Percentiles rank a stretch among this genome's conserved stretches.
phyloP scores from a whole-genome alignment of 92 coral and sea anemone species.

The Bergia puertoricense region DNA sequence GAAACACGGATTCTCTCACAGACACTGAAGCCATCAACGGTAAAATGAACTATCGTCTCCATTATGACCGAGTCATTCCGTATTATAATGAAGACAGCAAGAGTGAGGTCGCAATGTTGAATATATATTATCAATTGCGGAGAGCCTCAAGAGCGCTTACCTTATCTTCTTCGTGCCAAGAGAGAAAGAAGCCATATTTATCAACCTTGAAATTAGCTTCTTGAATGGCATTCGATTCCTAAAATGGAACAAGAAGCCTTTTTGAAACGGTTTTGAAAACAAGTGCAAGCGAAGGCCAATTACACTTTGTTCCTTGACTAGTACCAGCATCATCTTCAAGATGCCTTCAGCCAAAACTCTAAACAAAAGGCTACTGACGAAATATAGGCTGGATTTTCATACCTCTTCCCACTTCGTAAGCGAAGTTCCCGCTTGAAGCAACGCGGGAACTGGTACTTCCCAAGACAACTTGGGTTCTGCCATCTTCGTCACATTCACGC shows the following conservation, averaged over 20 bases:
- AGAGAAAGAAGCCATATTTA: constrained; percentile 89
- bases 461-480: constrained; percentile 68
- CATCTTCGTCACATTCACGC: constrained; percentile 32
- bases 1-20: too few relatives aligned
- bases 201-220: constrained; percentile 75
- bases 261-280: neutral
- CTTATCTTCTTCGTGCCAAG: constrained; percentile 92
- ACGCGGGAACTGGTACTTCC: constrained; percentile 83
- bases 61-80: too few relatives aligned
- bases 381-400: constrained; percentile 19
- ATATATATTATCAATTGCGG: too few relatives aligned
- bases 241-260: constrained; percentile 40
- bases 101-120: too few relatives aligned
- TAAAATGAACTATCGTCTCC: neutral
- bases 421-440: constrained; percentile 79
- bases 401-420: constrained; percentile 98
- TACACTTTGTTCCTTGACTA: neutral
- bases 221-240: constrained; percentile 81
- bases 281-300: constrained; percentile 30
- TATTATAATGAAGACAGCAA: too few relatives aligned
- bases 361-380: neutral
- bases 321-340: constrained; percentile 7
- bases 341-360: constrained; percentile 13
- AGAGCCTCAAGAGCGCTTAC: constrained; percentile 48
- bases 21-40: neutral